Conservation (phyloP, 2,888 invertebrate genomes). For the Sycophila texana region DNA sequence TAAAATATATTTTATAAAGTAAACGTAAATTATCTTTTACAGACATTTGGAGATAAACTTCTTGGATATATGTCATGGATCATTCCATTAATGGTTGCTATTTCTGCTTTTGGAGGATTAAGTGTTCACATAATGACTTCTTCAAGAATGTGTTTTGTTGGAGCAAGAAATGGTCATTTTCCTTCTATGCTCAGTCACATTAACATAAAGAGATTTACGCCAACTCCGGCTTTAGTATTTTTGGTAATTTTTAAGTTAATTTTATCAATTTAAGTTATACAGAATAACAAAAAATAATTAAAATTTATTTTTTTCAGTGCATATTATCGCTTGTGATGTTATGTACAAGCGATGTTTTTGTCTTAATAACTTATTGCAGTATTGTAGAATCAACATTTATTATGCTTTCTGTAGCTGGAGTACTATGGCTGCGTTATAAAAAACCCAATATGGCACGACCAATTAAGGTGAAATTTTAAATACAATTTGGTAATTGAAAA, state of each 20-base stretch:
- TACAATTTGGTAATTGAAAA: neutral
- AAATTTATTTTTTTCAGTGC: conserved; percentile 80
- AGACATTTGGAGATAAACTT: conserved; percentile 90
- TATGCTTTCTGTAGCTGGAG: conserved; percentile 89
- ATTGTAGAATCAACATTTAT: conserved; percentile 96
- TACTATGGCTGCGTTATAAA: conserved; percentile 89
- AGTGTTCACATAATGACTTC: conserved; percentile 97
- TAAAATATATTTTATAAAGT: no score
- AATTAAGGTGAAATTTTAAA: conserved; percentile 82
- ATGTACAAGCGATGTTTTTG: conserved; percentile 88
- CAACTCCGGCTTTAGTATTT: conserved; percentile 88
- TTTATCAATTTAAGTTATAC: conserved; percentile 78
- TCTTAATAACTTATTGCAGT: conserved; percentile 92
- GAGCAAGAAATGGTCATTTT: conserved; percentile 93
- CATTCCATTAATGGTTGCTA: conserved; percentile 94
- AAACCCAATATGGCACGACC: conserved; percentile 87
- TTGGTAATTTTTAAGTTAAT: conserved; percentile 84
- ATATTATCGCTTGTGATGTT: conserved; percentile 90
- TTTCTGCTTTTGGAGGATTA: conserved; percentile 94
- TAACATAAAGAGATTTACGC: conserved; percentile 85
- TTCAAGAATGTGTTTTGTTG: conserved; percentile 93
- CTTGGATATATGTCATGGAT: conserved; percentile 86
- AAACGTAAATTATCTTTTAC: conserved; percentile 61
- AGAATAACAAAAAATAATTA: conserved; percentile 25
- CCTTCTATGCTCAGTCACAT: conserved; percentile 88